Evolutionary conservation across 1,140 invertebrate species (phyloP), one percentile per base, ranked within the genome.

Genomic region (Drosophila willistoni): DNA sequence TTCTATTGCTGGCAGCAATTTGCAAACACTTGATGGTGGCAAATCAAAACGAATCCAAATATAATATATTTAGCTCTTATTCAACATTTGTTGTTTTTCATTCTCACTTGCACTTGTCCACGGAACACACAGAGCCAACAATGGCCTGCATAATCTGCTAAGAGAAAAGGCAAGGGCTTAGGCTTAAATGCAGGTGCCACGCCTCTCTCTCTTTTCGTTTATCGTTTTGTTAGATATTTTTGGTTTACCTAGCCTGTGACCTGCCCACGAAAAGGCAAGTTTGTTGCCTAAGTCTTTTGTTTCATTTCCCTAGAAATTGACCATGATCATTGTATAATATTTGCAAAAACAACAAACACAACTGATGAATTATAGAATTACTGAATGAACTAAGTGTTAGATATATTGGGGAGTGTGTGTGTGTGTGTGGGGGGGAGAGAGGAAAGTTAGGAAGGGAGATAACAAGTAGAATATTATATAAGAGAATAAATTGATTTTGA

Each of bases 31-130:
- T 89, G 81, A 73, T 81, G 65, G 65, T 65, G 67, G n/a, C 42
- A 63, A 63, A 25, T 47, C 29, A 64, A 64, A 64, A 14, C 44
- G 51, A 33, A 19, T 39, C 33, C 34, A 51, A 47, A 51, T 51
- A 51, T 51, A 19, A 51, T 17, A 25, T 63, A 29, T 29, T 29
- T 63, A 13, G 5, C 42, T n/a, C 12, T 47, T 47, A 9, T 47
- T 44, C 51, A 69, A 72, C 68, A 44, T 62, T 72, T n/a, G n/a
- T n/a, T n/a, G n/a, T 73, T 63, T 59, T 42, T 64, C 61, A 73
- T 71, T 78, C 77, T 78, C 82, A 85, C 82, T 86, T 86, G 82
- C 82, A 87, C 82, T 86, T 86, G 83, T 75, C 74, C 44, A 51
- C 17, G 17, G 7, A 1, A 29, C 2, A 29, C 29, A 29, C 29